Base-by-base conservation (phyloP, 2,113 vertebrate species). In the Pantherophis guttatus region DNA sequence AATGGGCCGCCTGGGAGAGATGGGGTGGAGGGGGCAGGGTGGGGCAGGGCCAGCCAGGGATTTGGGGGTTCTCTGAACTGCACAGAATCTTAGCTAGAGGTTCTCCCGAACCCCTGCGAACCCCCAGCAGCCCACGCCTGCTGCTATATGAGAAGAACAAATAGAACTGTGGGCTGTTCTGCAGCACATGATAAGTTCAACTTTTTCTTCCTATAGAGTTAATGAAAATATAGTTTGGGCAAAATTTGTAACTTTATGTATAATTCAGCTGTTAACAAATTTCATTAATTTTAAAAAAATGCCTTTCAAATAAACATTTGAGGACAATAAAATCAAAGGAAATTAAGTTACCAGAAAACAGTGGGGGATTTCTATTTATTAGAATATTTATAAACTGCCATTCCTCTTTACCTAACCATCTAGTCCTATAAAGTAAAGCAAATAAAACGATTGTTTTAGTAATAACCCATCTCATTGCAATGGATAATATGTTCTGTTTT, bases 311-410 rank as follows among this genome's bases (percentile, higher is more conserved):
- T 44, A 12, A 91, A 91, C 44, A 29, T 87, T 15, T 87, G 48
- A 62, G 52, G 2, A 33, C 3, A n/a, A 26, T 65, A 19, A 92
- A 89, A 59, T 92, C 89, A 90, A 57, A 89, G 88, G 52, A n/a
- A 94, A 95, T 4, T 62, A 19, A 92, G 3, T 86, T 86, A 48
- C 23, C 81, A 94, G 39, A 39, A 50, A 94, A 52, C 58, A 92
- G 87, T 12, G 24, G 52, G 50, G 54, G 21, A 8, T 53, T 55
- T 91, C 21, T 54, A 33, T 54, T 87, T 54, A 54, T 87, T 53
- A 53, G 26, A 53, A 53, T 87, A 87, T 87, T 87, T 87, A 52
- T 54, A 50, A 87, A n/a, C 15, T 54, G 29, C 29, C 52, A 52
- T 87, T 87, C 15, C 33, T 81, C 75, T 81, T 62, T 19, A 17